Evolutionary conservation across 2,113 vertebrate genomes (phyloP), one percentile per base, ranked within the genome.

Genomic region (Ciconia boyciana): DNA sequence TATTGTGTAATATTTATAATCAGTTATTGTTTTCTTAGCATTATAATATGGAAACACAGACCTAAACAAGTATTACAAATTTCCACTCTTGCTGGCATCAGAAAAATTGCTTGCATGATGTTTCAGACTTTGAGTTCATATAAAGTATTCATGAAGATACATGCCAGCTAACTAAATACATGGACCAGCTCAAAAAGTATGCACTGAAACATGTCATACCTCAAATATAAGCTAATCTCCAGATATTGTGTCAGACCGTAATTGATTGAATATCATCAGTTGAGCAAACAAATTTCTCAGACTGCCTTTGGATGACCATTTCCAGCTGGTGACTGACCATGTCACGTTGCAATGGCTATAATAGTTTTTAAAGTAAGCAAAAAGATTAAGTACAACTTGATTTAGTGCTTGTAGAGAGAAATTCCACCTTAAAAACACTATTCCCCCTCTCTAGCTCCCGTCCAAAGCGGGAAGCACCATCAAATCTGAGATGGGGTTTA

Each of bases 81-180:
- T 80, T 80, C 44, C 6, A 3, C 12, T 71, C 14, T 13, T 87
- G 51, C 31, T 82, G 36, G 34, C 36, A 51, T 43, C 29, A 72
- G 62, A 66, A 68, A 80, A 90, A 71, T 69, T 31, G 24, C 19
- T 60, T 68, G 43, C 16, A 34, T 46, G n/a, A 1, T 9, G 11
- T 75, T 58, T 78, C 52, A 80, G 51, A 24, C 9, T 71, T 62
- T 36, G 70, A 65, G 52, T n/a, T 71, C 31, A 16, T 9, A 16
- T 58, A 9, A 88, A 88, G 25, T 24, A 68, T 36, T 83, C 52
- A 64, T 51, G 52, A 55, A 51, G 70, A 24, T 16, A 10, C 8
- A 29, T 0, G 0, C 7, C 43, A 76, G 79, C 34, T 66, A 49
- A 54, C 8, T 41, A 44, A 90, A 46, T 21, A 46, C 3, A 10